A percentile compares a stretch with the other conserved stretches of the same genome.
Conservation (phyloP, 2,888 invertebrate species). For the Ctenicera cuprea region DNA sequence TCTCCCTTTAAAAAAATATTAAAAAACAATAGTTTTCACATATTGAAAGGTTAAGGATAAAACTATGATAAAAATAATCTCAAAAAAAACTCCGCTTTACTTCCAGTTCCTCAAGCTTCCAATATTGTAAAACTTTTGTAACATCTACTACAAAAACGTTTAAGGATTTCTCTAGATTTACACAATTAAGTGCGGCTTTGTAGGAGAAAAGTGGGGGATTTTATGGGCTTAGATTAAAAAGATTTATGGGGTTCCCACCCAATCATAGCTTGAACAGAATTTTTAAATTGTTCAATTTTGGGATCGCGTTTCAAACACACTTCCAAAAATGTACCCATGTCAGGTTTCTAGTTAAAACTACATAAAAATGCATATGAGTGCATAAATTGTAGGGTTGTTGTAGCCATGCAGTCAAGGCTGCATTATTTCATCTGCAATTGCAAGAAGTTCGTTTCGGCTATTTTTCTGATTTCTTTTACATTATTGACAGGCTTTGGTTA, state of each 20-base stretch:
- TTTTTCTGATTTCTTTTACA: no score
- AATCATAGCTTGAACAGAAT: not conserved
- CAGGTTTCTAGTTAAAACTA: no score
- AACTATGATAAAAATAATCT: no score
- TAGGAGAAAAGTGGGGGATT: not conserved
- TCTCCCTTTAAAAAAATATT: not conserved
- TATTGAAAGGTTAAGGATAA: not conserved
- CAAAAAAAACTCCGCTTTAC: not conserved
- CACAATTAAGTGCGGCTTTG: constrained; percentile 13
- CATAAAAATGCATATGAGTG: no score
- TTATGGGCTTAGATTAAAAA: not conserved
- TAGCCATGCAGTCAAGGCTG: not conserved
- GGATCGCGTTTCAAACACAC: not conserved
- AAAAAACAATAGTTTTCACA: not conserved
- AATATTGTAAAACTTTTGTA: not conserved
- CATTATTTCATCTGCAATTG: no score
- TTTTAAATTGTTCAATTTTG: not conserved
- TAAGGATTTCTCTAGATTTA: not conserved
- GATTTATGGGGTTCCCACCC: not conserved
- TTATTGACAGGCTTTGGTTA: no score
- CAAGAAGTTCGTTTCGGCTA: no score
- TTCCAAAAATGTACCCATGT: no score
- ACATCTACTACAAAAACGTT: not conserved
- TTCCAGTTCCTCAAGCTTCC: not conserved
- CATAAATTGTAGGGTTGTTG: no score